Conservation (phyloP, 2,888 invertebrate species). For the Cerceris ruficornis region DNA sequence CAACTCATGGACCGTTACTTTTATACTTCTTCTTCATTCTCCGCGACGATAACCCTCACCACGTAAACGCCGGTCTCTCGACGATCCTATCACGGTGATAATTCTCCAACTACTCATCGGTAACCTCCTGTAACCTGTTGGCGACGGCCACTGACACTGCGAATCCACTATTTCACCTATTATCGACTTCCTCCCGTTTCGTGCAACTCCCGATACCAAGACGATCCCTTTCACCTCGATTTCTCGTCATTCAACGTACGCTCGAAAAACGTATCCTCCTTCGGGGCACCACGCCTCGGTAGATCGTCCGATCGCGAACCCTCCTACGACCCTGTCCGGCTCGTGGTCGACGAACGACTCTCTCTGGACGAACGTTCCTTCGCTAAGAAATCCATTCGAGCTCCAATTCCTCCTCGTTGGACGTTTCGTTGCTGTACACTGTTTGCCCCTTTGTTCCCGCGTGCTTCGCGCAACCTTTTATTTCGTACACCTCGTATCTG, state of each 20-base stretch:
- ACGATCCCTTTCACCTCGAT: too few relatives aligned
- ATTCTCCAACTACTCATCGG: conserved; percentile 48
- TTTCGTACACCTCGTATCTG: conserved; percentile 7
- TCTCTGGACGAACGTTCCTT: conserved; percentile 2
- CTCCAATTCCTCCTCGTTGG: conserved; percentile 32
- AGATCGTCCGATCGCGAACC: conserved; percentile 14
- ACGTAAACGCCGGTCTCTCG: conserved; percentile 27
- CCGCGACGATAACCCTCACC: conserved; percentile 47
- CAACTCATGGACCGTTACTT: conserved; percentile 67
- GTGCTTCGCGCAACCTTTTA: conserved; percentile 46
- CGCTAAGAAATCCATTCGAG: conserved; percentile 11
- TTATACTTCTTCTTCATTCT: conserved; percentile 71
- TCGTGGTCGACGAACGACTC: conserved; percentile 9
- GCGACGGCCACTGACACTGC: conserved; percentile 53
- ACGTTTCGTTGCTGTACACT: conserved; percentile 49
- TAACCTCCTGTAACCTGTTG: conserved; percentile 44
- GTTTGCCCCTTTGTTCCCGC: conserved; percentile 61
- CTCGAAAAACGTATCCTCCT: background rate
- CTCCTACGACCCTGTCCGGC: background rate
- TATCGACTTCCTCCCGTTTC: background rate
- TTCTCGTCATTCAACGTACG: background rate
- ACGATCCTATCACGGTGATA: conserved; percentile 22
- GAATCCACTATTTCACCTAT: conserved; percentile 7
- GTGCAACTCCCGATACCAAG: background rate
- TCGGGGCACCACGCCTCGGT: conserved; percentile 38